Evolutionary conservation across 2,797 vertebrate genomes (phyloP), one percentile per base, ranked within the genome.

Genomic region (Telmatherina bonti): DNA sequence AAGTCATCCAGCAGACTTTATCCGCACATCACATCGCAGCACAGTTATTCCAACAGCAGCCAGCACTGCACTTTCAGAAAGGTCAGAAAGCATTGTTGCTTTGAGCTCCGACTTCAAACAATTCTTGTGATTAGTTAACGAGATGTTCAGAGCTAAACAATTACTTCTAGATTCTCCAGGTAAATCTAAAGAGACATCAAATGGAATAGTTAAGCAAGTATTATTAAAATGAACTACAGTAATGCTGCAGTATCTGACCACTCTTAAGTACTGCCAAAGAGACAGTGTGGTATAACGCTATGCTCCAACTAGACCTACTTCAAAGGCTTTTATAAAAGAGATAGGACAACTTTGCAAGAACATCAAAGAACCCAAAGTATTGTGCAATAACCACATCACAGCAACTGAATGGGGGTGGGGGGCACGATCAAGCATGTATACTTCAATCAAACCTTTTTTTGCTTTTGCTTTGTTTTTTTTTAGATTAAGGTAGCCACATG

Each of bases 301-400:
- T 68, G 62, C 83, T 31, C 66, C 74, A 83, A 86, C 62, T 33
- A 82, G 72, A 70, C 51, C 72, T 47, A 91, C 88, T 90, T 93
- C 90, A 93, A 91, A 92, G 88, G 79, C 79, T 79, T n/a, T 52
- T 61, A 72, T 72, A 85, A 88, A 90, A 87, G 84, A 84, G 76
- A 91, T 79, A 81, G 84, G 70, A 77, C 74, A 38, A 90, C 79
- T 84, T 87, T 85, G 83, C 72, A 72, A 78, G 71, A 84, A 90
- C 89, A 89, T 93, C 91, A 92, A 92, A 92, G 89, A 76, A 47
- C 63, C 51, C 51, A 70, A 83, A 72, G 69, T 79, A 89, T 85
- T 82, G 79, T 78, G 87, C 88, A 89, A 89, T 89, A 87, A 82
- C 70, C 67, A 85, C 84, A 89, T 90, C 83, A 87, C 80, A 91